Evolutionary conservation across 2,888 invertebrate genomes (phyloP).

Genomic region (Sepioteuthis lessoniana): DNA sequence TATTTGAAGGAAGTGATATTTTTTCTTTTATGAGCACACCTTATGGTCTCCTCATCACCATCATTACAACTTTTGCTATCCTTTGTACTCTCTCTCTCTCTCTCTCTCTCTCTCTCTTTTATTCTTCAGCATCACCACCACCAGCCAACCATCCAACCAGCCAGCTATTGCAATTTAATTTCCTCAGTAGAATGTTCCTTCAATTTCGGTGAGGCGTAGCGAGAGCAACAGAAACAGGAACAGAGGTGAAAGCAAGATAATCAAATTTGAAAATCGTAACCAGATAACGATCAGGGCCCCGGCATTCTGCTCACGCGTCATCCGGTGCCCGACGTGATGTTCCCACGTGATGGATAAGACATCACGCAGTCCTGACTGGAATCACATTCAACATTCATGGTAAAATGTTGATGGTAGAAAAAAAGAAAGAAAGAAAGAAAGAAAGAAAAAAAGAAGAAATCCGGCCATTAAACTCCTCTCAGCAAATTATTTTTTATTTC

Average conservation of each 20-base stretch:
- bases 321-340: neutral
- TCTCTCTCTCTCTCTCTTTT: too few relatives aligned
- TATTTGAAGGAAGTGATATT: neutral
- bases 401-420: neutral
- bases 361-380: constrained; percentile 33
- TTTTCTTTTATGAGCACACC: neutral
- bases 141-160: too few relatives aligned
- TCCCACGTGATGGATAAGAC: constrained; percentile 21
- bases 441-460: neutral
- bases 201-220: neutral
- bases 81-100: neutral
- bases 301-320: neutral
- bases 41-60: neutral
- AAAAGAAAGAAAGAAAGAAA: neutral
- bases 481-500: neutral
- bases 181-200: neutral
- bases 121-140: neutral
- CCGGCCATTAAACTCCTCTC: neutral
- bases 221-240: neutral
- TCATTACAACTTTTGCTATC: neutral
- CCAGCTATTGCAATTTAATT: neutral
- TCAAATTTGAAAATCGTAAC: neutral
- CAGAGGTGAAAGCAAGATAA: neutral
- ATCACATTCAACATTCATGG: neutral
- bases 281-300: neutral